Evolutionary conservation across 2,888 invertebrate species (phyloP).

Genomic region (Melanargia galathea): DNA sequence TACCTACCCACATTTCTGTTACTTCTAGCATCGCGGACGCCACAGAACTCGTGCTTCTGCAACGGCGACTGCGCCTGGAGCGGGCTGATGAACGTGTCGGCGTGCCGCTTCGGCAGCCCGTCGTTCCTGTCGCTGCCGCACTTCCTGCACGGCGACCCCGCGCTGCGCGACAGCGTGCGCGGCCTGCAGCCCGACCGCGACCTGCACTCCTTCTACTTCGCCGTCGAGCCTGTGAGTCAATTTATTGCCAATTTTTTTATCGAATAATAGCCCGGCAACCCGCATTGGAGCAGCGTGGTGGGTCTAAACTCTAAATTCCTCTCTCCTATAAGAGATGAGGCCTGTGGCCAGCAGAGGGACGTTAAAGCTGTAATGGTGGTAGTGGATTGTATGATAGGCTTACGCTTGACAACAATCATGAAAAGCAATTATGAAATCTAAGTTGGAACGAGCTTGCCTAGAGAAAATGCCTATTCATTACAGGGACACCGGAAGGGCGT

Average conservation of each 20-base stretch:
- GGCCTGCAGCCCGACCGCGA: constrained; percentile 87
- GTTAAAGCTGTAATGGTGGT: too few relatives aligned
- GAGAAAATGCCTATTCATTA: too few relatives aligned
- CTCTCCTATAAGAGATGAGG: too few relatives aligned
- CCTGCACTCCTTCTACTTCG: constrained; percentile 88
- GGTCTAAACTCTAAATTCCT: too few relatives aligned
- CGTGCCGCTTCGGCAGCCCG: constrained; percentile 91
- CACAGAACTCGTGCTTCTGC: constrained; percentile 87
- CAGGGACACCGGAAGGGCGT: too few relatives aligned
- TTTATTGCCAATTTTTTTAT: constrained; percentile 68
- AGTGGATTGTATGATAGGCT: too few relatives aligned
- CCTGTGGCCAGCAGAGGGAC: too few relatives aligned
- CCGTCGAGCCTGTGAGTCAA: constrained; percentile 86
- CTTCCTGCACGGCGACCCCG: constrained; percentile 89
- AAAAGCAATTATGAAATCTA: too few relatives aligned
- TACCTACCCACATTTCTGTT: background rate
- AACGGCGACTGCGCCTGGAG: constrained; percentile 87
- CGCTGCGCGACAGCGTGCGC: constrained; percentile 83
- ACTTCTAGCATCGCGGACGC: constrained; percentile 79
- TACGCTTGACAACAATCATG: too few relatives aligned
- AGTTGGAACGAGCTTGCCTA: too few relatives aligned
- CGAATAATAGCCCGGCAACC: too few relatives aligned
- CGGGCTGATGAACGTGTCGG: constrained; percentile 89
- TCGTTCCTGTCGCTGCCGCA: constrained; percentile 93
- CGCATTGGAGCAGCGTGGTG: too few relatives aligned